These are phyloP conservation scores for Protosalanx chinensis DNA, from an alignment of 2,797 vertebrate genomes.

Conservation along the genomic window DNA sequence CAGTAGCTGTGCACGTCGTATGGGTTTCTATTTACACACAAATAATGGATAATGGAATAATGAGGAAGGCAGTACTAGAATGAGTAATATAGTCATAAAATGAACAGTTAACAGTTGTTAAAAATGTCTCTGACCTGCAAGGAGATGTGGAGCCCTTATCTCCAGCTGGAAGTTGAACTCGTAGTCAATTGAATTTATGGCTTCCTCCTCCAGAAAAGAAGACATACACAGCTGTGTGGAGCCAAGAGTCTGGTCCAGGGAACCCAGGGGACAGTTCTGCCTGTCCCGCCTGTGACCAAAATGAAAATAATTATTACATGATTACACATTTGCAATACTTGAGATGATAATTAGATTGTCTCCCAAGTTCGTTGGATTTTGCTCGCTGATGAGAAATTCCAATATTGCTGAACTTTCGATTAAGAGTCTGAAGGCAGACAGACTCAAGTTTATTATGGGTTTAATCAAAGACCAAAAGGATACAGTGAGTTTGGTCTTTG, in stretches of 20 bases:
- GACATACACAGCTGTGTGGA: slow-evolving; percentile 75
- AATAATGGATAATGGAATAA: not conserved
- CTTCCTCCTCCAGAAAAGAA: slow-evolving; percentile 78
- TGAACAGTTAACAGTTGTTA: no score
- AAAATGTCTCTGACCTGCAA: slow-evolving; percentile 79
- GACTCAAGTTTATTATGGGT: not conserved
- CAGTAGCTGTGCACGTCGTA: not conserved
- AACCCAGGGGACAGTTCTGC: slow-evolving; percentile 51
- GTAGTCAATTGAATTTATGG: slow-evolving; percentile 90
- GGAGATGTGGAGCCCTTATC: slow-evolving; percentile 88
- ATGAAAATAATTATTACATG: not conserved
- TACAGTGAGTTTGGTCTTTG: not conserved
- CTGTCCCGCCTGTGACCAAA: slow-evolving; percentile 67
- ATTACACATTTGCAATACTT: not conserved
- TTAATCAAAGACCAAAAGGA: not conserved
- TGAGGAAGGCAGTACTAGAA: not conserved
- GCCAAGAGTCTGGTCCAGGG: slow-evolving; percentile 62
- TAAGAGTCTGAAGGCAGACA: not conserved
- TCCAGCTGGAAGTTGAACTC: slow-evolving; percentile 94
- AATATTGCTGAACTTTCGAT: not conserved
- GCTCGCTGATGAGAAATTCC: not conserved
- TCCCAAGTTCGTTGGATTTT: not conserved
- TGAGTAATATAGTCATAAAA: not conserved
- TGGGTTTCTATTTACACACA: not conserved
- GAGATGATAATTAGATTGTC: not conserved